These are phyloP conservation scores for Elymnias hypermnestra DNA, from an alignment of 1,140 invertebrate species.

Conservation along the genomic window DNA sequence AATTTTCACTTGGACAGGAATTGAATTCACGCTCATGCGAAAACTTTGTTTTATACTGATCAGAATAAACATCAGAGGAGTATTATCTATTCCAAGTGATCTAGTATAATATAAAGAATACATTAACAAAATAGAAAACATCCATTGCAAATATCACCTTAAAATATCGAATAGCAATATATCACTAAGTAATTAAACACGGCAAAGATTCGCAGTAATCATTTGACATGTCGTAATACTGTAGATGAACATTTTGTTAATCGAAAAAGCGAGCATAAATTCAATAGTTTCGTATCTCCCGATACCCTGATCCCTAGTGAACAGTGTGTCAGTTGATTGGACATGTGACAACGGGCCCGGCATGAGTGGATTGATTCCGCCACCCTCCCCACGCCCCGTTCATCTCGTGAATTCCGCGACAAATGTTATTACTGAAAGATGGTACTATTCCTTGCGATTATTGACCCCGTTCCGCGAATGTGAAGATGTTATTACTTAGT, in stretches of 20 bases:
- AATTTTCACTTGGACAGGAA: too few species aligned
- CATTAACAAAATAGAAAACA: too few species aligned
- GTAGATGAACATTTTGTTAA: background rate
- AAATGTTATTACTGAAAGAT: constrained; percentile 56
- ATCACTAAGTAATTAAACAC: too few species aligned
- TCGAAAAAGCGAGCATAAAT: constrained; percentile 10
- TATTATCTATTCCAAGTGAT: too few species aligned
- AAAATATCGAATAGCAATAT: too few species aligned
- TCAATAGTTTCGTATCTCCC: constrained; percentile 35
- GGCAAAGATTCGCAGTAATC: background rate
- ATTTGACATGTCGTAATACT: constrained; percentile 1
- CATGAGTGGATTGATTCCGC: constrained; percentile 65
- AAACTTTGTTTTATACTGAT: too few species aligned
- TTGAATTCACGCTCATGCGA: too few species aligned
- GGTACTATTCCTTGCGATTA: constrained; percentile 44
- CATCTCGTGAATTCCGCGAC: constrained; percentile 37
- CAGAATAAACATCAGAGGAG: too few species aligned
- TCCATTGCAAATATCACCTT: too few species aligned
- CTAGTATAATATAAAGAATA: too few species aligned
- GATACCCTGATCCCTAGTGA: constrained; percentile 53
- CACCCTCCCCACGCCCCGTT: constrained; percentile 13
- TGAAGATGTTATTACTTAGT: constrained; percentile 1
- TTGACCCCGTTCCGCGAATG: constrained; percentile 38
- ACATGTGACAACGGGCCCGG: constrained; percentile 58
- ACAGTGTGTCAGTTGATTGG: constrained; percentile 67